Evolutionary conservation across 2,888 invertebrate species (phyloP).

Genomic region (Pocota personata): DNA sequence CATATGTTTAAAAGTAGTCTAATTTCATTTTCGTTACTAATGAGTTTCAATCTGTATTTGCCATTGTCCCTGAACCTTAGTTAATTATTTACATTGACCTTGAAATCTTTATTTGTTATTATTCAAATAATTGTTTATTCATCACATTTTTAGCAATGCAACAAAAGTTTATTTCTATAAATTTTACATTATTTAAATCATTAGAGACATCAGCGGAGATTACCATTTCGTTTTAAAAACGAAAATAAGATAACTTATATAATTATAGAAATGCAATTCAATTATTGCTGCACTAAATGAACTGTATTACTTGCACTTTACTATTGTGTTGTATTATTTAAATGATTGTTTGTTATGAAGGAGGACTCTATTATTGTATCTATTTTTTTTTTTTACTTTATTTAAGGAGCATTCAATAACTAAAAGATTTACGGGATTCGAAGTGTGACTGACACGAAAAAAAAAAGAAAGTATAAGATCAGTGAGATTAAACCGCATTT

Average conservation of each 20-base stretch:
- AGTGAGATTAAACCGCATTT: background rate
- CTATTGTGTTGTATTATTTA: slow-evolving; percentile 55
- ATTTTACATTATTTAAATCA: slow-evolving; percentile 30
- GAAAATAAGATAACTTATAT: slow-evolving; percentile 39
- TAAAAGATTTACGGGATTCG: background rate
- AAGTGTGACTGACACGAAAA: background rate
- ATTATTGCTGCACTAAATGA: slow-evolving; percentile 60
- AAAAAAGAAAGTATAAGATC: background rate
- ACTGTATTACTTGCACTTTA: slow-evolving; percentile 62
- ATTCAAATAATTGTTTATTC: slow-evolving; percentile 30
- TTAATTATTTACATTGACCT: slow-evolving; percentile 56
- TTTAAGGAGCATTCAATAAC: slow-evolving; percentile 53
- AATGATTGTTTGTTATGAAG: slow-evolving; percentile 52
- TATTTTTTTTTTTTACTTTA: slow-evolving; percentile 7
- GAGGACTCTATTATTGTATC: slow-evolving; percentile 35
- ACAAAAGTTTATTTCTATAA: slow-evolving; percentile 24
- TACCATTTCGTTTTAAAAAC: slow-evolving; percentile 66
- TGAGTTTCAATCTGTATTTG: slow-evolving; percentile 50
- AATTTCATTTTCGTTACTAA: slow-evolving; percentile 66
- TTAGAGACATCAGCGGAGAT: slow-evolving; percentile 42
- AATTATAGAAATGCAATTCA: slow-evolving; percentile 46
- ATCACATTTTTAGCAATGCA: slow-evolving; percentile 64
- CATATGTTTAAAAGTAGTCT: slow-evolving; percentile 58
- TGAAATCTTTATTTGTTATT: slow-evolving; percentile 31
- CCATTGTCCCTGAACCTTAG: slow-evolving; percentile 61